Percentiles rank a stretch among this genome's conserved stretches.
phyloP scores from a whole-genome alignment of 1,140 invertebrate species.

The Lanistes nyassanus region DNA sequence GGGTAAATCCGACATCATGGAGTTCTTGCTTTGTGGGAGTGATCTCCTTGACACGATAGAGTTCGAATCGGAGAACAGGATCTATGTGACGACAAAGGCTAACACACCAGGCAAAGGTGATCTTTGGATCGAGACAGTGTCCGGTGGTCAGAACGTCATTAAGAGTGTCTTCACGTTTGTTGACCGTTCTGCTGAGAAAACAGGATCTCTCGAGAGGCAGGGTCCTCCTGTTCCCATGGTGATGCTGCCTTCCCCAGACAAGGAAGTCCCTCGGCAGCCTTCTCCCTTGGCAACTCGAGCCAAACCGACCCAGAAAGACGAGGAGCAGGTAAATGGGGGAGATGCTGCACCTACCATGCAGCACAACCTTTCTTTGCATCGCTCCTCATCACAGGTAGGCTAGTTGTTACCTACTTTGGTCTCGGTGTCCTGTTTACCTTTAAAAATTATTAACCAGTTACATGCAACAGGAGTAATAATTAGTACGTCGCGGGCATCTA shows the following conservation, averaged over 20 bases:
- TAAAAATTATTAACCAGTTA: too few species aligned
- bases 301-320: background rate
- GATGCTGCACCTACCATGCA: too few species aligned
- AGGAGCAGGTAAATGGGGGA: background rate
- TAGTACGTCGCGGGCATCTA: too few species aligned
- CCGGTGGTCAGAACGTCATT: constrained; percentile 56
- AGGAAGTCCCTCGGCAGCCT: background rate
- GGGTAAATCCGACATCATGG: constrained; percentile 57
- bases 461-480: too few species aligned
- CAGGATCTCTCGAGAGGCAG: background rate
- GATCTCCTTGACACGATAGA: constrained; percentile 58
- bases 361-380: constrained; percentile 3
- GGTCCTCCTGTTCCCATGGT: background rate
- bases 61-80: constrained; percentile 56
- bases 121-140: constrained; percentile 59
- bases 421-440: too few species aligned
- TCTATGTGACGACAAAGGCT: constrained; percentile 56
- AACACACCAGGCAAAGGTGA: constrained; percentile 54
- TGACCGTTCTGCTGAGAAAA: constrained; percentile 31
- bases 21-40: constrained; percentile 55
- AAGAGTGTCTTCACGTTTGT: constrained; percentile 53
- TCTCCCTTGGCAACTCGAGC: background rate
- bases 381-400: constrained; percentile 13
- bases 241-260: background rate
- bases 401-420: background rate